Base-by-base conservation (phyloP, 2,888 invertebrate species). In the Melanophora roralis region DNA sequence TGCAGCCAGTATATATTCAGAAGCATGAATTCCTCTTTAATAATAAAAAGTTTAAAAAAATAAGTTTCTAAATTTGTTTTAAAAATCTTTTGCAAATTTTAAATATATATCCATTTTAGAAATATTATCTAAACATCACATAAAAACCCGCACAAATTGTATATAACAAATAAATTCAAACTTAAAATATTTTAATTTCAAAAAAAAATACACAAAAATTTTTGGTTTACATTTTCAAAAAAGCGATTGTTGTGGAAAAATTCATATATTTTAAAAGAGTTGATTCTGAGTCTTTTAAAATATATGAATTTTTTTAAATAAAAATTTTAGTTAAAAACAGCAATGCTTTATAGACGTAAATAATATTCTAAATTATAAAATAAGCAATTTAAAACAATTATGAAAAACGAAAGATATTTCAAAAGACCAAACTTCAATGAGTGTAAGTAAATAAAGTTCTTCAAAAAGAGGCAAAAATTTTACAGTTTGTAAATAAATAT, bases 351-450 rank as follows among this genome's bases (percentile, higher is more conserved):
- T 40, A 80, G 75, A 80, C 79, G 79, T 80, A 80, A 80, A 68
- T 76, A 80, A 80, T 80, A 80, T 80, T 80, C 79, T 80, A 80
- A 80, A 80, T 80, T 80, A 80, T 76, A 80, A 79, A 80, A 76
- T 80, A 80, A 80, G 79, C 72, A 67, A 72, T 21, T 55, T 67
- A 67, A 53, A 27, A 23, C n/a, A 36, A 32, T 49, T 32, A 43
- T 5, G 19, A 53, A 19, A 23, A 62, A 47, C 64, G 45, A 16
- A n/a, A n/a, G n/a, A 51, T 43, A 53, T 21, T 2, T 23, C 55
- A 40, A n/a, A 60, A 72, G 65, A 72, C 45, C 67, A 76, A 72
- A 68, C 47, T 49, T 6, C 57, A 64, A 27, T 5, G 27, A n/a
- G 19, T 53, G 34, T 49, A 64, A 45, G 27, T 12, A 43, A 14